Base-by-base conservation (phyloP, 2,888 invertebrate species). In the Hydraecia micacea region DNA sequence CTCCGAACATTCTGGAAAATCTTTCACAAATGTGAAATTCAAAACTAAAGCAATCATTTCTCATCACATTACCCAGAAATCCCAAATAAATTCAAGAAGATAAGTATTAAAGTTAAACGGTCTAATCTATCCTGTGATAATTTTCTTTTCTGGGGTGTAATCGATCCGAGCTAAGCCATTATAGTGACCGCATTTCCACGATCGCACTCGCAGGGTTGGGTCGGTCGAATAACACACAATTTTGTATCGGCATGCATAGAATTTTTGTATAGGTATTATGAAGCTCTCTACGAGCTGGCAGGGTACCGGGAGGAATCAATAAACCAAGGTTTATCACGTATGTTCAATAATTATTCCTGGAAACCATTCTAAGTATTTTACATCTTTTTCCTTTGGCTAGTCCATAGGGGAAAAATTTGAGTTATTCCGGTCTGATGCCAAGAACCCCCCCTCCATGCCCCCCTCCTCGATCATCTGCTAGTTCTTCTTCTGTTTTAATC, bases 141-240 rank as follows among this genome's bases (percentile, higher is more conserved):
- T n/a, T 21, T 68, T 39, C 46, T 58, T 68, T 72, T 32, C 63
- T 52, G 63, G 71, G 71, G 66, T 84, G 84, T 63, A 76, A 83
- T 83, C 81, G 84, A 83, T 76, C 80, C 70, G 49, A 11, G 2
- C 21, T 36, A 77, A 81, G 66, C 67, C 70, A 73, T 81, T 73
- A 81, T 39, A 77, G 73, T 83, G 85, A 85, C 85, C 83, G 76
- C 73, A 55, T 77, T 84, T 83, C 67, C 60, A 75, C 73, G 60
- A 39, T 60, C n/a, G 60, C 46, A 39, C 3, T 60, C 18, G 11
- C 68, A 65, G 77, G 73, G 77, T 83, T 74, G 74, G 32, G 52
- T 60, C 32, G 36, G n/a, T 55, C 36, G 4, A 72, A 69, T 49
- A 58, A 71, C 65, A 76, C 36, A 58, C n/a, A 55, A n/a, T 62